A percentile compares a stretch with the other conserved stretches of the same genome.
phyloP scores from a whole-genome alignment of 30 jellyfish, hydroid and myxozoan genomes.

The Rhopilema esculentum region DNA sequence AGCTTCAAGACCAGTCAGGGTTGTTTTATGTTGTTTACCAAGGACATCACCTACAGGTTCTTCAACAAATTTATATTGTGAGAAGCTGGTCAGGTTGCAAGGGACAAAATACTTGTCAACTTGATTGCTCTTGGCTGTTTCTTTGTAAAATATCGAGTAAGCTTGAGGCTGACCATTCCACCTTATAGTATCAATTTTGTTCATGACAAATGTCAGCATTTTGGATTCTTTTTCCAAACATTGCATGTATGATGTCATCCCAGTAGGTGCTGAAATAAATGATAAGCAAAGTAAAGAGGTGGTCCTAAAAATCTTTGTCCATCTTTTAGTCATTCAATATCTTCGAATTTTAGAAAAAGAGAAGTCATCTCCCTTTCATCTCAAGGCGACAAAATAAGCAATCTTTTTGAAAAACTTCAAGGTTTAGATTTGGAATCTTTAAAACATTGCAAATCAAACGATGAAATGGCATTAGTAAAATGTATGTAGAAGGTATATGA shows the following conservation, averaged over 20 bases:
- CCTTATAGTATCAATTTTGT: not conserved
- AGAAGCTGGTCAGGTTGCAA: not conserved
- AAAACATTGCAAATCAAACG: no score
- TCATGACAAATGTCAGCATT: not conserved
- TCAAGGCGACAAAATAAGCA: no score
- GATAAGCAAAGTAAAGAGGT: not conserved
- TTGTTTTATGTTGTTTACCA: not conserved
- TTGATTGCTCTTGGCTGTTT: not conserved
- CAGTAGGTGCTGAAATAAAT: not conserved
- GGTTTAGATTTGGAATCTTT: no score
- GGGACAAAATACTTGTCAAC: not conserved
- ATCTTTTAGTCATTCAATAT: no score
- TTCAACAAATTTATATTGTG: not conserved
- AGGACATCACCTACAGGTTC: not conserved
- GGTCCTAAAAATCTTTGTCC: no score
- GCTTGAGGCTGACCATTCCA: slow-evolving; percentile 16
- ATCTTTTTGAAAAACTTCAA: no score
- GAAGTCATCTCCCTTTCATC: no score
- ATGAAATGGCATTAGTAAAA: no score
- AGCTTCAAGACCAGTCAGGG: not conserved
- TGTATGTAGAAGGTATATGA: no score
- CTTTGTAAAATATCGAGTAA: not conserved
- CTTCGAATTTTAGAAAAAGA: no score
- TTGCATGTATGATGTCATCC: not conserved
- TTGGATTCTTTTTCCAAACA: not conserved